Evolutionary conservation across 1,140 invertebrate species (phyloP).

Genomic region (Choristoneura fumiferana): DNA sequence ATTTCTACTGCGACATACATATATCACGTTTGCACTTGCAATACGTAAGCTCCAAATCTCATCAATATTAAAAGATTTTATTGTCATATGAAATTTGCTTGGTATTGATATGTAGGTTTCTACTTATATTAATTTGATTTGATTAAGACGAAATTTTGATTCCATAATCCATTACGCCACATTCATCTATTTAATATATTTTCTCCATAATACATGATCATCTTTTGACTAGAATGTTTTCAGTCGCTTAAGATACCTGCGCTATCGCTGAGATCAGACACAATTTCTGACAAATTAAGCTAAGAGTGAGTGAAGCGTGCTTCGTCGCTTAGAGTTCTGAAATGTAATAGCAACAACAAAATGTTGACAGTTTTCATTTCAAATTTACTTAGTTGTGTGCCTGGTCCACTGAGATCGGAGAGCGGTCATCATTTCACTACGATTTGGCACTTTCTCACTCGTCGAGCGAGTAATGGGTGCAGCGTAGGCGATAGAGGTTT

Average conservation of each 20-base stretch:
- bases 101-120: neutral
- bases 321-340: too few species aligned
- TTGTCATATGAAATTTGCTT: neutral
- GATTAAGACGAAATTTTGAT: too few species aligned
- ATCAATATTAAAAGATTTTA: neutral
- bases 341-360: neutral
- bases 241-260: neutral
- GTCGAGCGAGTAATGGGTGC: slow-evolving; percentile 88
- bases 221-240: slow-evolving; percentile 11
- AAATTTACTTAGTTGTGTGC: slow-evolving; percentile 89
- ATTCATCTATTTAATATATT: too few species aligned
- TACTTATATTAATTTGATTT: neutral
- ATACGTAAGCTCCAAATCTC: neutral
- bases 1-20: too few species aligned
- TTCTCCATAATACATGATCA: too few species aligned
- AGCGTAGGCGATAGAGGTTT: slow-evolving; percentile 46
- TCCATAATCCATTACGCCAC: too few species aligned
- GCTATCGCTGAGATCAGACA: neutral
- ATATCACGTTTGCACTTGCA: too few species aligned
- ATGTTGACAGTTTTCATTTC: slow-evolving; percentile 12
- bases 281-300: too few species aligned
- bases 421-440: slow-evolving; percentile 90
- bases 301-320: too few species aligned
- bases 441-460: slow-evolving; percentile 89
- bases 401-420: slow-evolving; percentile 89